Base-by-base conservation (phyloP, 2,797 vertebrate genomes). In the Anniella stebbinsi region DNA sequence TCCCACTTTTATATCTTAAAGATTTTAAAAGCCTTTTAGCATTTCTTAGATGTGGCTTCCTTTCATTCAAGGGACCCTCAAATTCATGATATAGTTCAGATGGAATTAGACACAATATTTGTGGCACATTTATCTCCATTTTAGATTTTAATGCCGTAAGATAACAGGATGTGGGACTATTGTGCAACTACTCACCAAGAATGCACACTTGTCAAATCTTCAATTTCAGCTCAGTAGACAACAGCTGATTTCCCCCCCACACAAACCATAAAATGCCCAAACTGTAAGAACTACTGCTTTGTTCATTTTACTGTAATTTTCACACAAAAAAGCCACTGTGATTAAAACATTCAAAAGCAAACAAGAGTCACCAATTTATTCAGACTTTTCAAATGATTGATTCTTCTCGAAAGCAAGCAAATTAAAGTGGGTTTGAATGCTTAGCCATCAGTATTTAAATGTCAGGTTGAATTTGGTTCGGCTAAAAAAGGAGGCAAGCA, bases 101-200 rank as follows among this genome's bases (percentile, higher is more conserved):
- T 88, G 33, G 51, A 92, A 92, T 78, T 48, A 41, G 66, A 41
- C 70, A 90, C 77, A 84, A 63, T 82, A 82, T 81, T 88, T 85
- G 85, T 66, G 69, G 80, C 67, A 76, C 30, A 67, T 85, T 60
- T 67, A 67, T 57, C 45, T 80, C 81, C 9, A 33, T 75, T 92
- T 87, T 77, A 28, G 84, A 75, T 77, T 84, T 67, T 70, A 85
- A 81, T n/a, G 51, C 88, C 81, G 23, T 60, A 75, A 82, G 18
- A 77, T 83, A 88, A 86, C 57, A 88, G 88, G 86, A 90, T 82
- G 63, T 86, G 70, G 63, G 25, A 69, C 30, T 69, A 75, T 70
- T 54, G 63, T 23, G 13, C 36, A 72, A 82, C n/a, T 7, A 15
- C 41, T 72, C 76, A 51, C 41, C 51, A 67, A 80, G 45, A 76